Conservation (phyloP, 2,113 vertebrate species). For the human (Homo sapiens) region GRCh38 chr15:56945501-56946000, state of each 20-base stretch:
- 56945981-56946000: background rate
- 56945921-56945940: background rate
- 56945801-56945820: background rate
- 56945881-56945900: background rate
- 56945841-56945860: background rate
- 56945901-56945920: background rate
- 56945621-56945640: background rate
- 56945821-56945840: background rate
- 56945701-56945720: background rate
- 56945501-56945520: conserved; percentile 24
- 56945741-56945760: background rate
- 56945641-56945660: background rate
- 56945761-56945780: background rate
- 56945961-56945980: background rate
- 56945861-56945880: background rate
- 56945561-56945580: background rate
- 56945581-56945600: conserved; percentile 8
- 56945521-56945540: background rate
- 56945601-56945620: background rate
- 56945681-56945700: background rate
- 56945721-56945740: background rate
- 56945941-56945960: background rate
- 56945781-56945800: background rate
- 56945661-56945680: background rate
- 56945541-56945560: background rate